Evolutionary conservation across 1,140 invertebrate species (phyloP).

Genomic region (Euwallacea similis): DNA sequence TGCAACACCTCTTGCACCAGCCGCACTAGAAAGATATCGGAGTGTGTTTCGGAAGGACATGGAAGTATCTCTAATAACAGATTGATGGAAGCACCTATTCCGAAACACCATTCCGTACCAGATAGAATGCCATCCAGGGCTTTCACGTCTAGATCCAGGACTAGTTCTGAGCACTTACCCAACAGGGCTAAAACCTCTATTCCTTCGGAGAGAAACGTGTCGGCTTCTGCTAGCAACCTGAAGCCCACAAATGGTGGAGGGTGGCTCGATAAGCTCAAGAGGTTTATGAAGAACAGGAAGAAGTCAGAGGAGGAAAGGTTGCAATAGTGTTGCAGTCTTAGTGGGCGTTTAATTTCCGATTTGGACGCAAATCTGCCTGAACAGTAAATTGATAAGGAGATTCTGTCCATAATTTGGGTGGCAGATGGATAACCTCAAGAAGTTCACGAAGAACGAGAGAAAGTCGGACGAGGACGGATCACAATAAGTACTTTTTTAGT

Average conservation of each 20-base stretch:
- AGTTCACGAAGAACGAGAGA: constrained; percentile 70
- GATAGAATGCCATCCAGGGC: constrained; percentile 59
- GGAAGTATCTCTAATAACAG: constrained; percentile 68
- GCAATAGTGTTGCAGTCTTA: constrained; percentile 30
- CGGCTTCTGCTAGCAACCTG: constrained; percentile 62
- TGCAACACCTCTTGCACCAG: constrained; percentile 63
- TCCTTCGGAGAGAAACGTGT: constrained; percentile 55
- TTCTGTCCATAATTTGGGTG: constrained; percentile 57
- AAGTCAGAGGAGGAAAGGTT: constrained; percentile 56
- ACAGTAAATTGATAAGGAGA: no score
- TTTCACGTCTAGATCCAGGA: constrained; percentile 46
- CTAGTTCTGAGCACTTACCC: constrained; percentile 64
- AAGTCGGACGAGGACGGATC: constrained; percentile 56
- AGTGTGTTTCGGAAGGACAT: constrained; percentile 77
- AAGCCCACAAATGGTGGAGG: constrained; percentile 86
- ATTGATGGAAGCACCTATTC: constrained; percentile 62
- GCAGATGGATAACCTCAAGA: constrained; percentile 79
- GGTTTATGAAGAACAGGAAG: constrained; percentile 70
- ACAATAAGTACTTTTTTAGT: constrained; percentile 29
- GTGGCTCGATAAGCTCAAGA: constrained; percentile 79
- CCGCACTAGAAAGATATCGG: constrained; percentile 75
- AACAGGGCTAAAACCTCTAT: constrained; percentile 60
- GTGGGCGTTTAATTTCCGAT: no score
- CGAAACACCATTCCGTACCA: constrained; percentile 67
- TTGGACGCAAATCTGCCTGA: no score